phyloP scores from a whole-genome alignment of 1,140 invertebrate genomes.

The Plutomurus gul region DNA sequence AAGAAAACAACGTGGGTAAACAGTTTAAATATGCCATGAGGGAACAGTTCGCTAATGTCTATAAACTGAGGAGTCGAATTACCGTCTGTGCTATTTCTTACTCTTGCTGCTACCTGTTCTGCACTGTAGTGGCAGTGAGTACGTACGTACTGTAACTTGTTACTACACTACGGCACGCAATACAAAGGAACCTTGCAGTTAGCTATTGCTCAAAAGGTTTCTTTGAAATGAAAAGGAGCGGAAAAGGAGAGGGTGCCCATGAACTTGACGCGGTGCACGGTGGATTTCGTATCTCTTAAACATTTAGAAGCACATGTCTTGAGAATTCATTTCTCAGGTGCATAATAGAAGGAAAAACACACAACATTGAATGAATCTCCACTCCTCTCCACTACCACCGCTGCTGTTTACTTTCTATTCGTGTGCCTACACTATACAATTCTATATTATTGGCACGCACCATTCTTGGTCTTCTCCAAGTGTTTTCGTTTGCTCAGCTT shows the following conservation, averaged over 20 bases:
- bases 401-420: no score
- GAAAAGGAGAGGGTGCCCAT: constrained; percentile 19
- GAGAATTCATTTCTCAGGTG: constrained; percentile 27
- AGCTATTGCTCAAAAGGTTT: not conserved
- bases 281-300: constrained; percentile 8
- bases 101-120: not conserved
- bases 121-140: not conserved
- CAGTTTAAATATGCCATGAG: no score
- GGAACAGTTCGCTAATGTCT: not conserved
- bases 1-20: no score
- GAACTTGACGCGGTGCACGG: constrained; percentile 1
- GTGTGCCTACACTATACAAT: no score
- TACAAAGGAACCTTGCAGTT: constrained; percentile 11
- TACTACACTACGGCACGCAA: not conserved
- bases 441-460: not conserved
- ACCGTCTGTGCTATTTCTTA: no score
- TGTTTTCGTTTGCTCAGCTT: not conserved
- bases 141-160: no score
- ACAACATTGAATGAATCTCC: no score
- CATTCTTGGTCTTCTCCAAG: not conserved
- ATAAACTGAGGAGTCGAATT: not conserved
- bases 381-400: no score
- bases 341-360: not conserved
- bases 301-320: constrained; percentile 18
- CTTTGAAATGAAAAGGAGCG: not conserved